Conservation (phyloP, 2,888 invertebrate species). For the Bellardia bayeri region DNA sequence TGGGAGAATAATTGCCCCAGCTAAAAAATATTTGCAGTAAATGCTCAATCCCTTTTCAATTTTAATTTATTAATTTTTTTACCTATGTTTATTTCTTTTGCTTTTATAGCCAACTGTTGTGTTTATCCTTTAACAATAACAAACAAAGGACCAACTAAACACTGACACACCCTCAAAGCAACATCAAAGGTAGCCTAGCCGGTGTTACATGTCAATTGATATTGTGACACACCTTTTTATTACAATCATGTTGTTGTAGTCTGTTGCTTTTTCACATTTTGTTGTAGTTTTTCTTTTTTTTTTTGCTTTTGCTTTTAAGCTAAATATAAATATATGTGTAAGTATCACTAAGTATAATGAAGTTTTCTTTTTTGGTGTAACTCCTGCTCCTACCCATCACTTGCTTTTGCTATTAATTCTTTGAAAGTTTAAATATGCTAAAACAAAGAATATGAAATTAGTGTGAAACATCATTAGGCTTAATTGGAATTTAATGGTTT, state of each 20-base stretch:
- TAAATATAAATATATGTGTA: slow-evolving; percentile 12
- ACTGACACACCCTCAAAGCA: background rate
- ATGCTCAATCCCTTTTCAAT: background rate
- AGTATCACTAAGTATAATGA: slow-evolving; percentile 49
- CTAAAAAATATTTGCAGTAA: too few species aligned
- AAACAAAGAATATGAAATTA: background rate
- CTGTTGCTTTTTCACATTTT: slow-evolving; percentile 22
- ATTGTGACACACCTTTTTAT: slow-evolving; percentile 60
- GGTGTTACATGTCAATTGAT: slow-evolving; percentile 64
- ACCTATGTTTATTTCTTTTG: background rate
- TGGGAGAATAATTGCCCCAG: too few species aligned
- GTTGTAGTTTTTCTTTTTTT: slow-evolving; percentile 3
- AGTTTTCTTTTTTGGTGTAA: slow-evolving; percentile 12
- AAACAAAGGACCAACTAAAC: background rate
- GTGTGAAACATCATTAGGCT: slow-evolving; percentile 52
- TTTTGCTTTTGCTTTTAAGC: slow-evolving; percentile 18
- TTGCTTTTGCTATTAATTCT: background rate
- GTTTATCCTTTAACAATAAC: background rate
- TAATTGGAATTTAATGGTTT: slow-evolving; percentile 66
- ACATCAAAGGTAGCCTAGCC: slow-evolving; percentile 9
- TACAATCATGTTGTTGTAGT: slow-evolving; percentile 1
- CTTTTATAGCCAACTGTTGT: background rate
- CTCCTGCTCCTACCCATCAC: background rate
- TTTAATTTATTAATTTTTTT: slow-evolving; percentile 7
- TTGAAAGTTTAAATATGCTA: background rate